Evolutionary conservation across 2,113 vertebrate genomes (phyloP).

Genomic region (Eretmochelys imbricata): DNA sequence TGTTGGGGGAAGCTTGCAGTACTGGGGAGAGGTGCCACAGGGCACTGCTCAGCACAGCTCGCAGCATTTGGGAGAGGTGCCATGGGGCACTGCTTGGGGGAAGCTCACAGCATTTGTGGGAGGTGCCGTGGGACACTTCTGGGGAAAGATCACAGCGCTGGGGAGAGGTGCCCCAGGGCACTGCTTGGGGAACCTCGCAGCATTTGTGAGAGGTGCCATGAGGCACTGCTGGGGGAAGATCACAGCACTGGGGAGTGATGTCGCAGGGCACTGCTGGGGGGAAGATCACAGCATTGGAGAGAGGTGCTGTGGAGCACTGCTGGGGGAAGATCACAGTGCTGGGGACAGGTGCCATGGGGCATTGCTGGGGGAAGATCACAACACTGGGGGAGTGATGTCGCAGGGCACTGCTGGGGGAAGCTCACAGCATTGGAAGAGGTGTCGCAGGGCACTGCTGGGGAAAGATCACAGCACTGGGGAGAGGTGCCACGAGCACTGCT

Average conservation of each 20-base stretch:
- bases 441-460: too few relatives aligned
- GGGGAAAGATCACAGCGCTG: neutral
- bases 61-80: neutral
- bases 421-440: too few relatives aligned
- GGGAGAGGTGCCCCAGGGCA: neutral
- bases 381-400: too few relatives aligned
- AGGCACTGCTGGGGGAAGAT: neutral
- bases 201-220: neutral
- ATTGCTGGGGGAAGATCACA: neutral
- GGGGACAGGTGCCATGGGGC: neutral
- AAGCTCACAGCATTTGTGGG: neutral
- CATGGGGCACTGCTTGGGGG: neutral
- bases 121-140: neutral
- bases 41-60: neutral
- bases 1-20: neutral
- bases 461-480: too few relatives aligned
- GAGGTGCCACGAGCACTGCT: too few relatives aligned
- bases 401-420: too few relatives aligned
- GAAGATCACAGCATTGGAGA: neutral
- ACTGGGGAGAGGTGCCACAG: neutral
- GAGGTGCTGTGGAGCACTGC: neutral
- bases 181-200: neutral
- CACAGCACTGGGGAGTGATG: neutral
- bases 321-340: too few relatives aligned
- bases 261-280: neutral